Evolutionary conservation across 2,888 invertebrate species (phyloP).

Genomic region (Maniola hyperantus): DNA sequence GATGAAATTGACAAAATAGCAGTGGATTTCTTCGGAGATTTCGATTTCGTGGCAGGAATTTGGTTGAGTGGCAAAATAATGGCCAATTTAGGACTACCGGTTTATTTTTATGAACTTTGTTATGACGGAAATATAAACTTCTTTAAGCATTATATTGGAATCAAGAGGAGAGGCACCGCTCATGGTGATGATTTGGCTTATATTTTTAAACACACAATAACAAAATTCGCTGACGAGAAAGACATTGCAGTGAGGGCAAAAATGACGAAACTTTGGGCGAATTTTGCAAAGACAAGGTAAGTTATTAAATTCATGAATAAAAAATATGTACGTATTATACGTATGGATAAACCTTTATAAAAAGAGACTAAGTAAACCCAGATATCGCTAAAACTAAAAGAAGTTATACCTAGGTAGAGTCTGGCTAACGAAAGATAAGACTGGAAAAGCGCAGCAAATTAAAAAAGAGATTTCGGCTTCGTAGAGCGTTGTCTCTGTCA

Average conservation of each 20-base stretch:
- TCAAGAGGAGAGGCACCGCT: constrained; percentile 49
- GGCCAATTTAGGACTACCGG: constrained; percentile 44
- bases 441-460: too few species aligned
- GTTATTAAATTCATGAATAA: constrained; percentile 21
- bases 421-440: too few species aligned
- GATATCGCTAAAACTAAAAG: too few species aligned
- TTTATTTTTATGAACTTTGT: constrained; percentile 54
- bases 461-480: too few species aligned
- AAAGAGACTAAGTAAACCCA: too few species aligned
- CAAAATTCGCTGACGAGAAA: constrained; percentile 36
- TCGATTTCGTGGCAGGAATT: constrained; percentile 54
- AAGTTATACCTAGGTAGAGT: too few species aligned
- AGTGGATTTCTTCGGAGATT: constrained; percentile 56
- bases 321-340: neutral
- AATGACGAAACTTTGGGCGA: constrained; percentile 57
- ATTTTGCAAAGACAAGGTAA: constrained; percentile 60
- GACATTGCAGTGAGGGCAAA: constrained; percentile 42
- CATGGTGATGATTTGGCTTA: constrained; percentile 52
- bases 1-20: constrained; percentile 46
- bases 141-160: constrained; percentile 43
- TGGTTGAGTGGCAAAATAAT: constrained; percentile 47
- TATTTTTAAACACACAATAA: constrained; percentile 37
- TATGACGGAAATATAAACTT: constrained; percentile 54
- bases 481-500: too few species aligned
- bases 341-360: neutral